Base-by-base conservation (phyloP, 2,113 vertebrate species). In the Bambusicola thoracicus region DNA sequence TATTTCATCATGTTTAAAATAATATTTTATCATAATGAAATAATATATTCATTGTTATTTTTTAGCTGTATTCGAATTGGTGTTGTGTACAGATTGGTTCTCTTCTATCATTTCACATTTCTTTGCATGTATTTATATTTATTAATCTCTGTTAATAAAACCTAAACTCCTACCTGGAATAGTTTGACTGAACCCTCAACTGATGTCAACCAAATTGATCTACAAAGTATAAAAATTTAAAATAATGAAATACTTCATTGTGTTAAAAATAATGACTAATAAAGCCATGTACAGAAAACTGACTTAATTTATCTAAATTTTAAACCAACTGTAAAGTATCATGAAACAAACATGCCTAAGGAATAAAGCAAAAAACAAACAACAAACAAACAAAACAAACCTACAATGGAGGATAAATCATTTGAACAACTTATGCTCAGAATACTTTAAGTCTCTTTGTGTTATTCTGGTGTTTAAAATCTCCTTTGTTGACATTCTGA, bases 261-360 rank as follows among this genome's bases (percentile, higher is more conserved):
- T 69, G 36, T 81, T 74, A 67, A 91, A 93, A 87, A 83, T 59
- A 90, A 87, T 83, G 8, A 80, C 92, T 80, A 87, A 68, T 72
- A 88, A 89, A 91, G 4, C 10, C n/a, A 25, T 38, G 10, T 68
- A 91, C 67, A 94, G 19, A 34, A 79, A 93, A 38, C 69, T 90
- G 32, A 81, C 18, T 67, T 82, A 41, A 80, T 93, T 84, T 83
- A 49, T 73, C n/a, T 88, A 56, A 96, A 85, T 74, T 91, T 34
- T 89, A 90, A 93, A 81, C 6, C 34, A 92, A 63, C 21, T 80
- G 21, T 72, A 80, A 77, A 53, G 65, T 43, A 79, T 59, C 49
- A 68, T 29, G 30, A 13, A 89, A 92, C 27, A 56, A 87, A 94
- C 62, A 11, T 7, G 36, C 27, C 34, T 86, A 51, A 83, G 51